Percentiles rank a stretch among this genome's conserved stretches.
These are phyloP conservation scores for Discoglossus pictus DNA, from an alignment of 2,797 vertebrate species.

Conservation along the genomic window DNA sequence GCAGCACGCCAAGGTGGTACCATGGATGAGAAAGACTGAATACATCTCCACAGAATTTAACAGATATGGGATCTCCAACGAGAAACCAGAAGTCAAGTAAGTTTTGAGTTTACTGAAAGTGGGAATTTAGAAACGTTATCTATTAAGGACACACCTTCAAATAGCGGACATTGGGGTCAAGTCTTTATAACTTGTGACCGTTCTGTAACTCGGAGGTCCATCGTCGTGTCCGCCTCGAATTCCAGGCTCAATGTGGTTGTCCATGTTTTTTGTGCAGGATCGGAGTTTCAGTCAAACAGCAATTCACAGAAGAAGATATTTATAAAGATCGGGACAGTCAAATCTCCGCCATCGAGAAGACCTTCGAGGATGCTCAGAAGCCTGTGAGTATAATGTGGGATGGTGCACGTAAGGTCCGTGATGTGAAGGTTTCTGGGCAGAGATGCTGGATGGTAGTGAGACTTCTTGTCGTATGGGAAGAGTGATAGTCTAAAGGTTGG, in stretches of 20 bases:
- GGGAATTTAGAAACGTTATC: too few species aligned
- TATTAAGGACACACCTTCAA: too few species aligned
- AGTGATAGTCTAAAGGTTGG: neutral
- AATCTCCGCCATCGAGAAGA: slow-evolving; percentile 94
- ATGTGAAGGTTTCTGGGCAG: neutral
- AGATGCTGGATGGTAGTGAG: neutral
- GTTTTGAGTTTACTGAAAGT: slow-evolving; percentile 5
- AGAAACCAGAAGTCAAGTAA: slow-evolving; percentile 96
- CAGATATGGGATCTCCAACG: slow-evolving; percentile 91
- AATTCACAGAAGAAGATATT: slow-evolving; percentile 96
- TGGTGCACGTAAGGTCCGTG: neutral
- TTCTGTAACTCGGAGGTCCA: neutral
- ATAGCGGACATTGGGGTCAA: too few species aligned
- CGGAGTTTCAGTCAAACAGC: slow-evolving; percentile 94
- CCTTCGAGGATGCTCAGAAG: slow-evolving; percentile 93
- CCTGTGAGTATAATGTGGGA: slow-evolving; percentile 64
- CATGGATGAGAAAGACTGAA: slow-evolving; percentile 96
- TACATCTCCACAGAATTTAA: slow-evolving; percentile 97
- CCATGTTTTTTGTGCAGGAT: slow-evolving; percentile 73
- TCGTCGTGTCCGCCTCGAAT: neutral
- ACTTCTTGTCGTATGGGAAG: too few species aligned
- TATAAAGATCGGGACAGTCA: slow-evolving; percentile 96
- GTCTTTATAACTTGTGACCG: too few species aligned
- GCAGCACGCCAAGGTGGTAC: slow-evolving; percentile 94
- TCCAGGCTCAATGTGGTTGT: neutral